Percentiles rank a stretch among this genome's conserved stretches.
These are phyloP conservation scores for Cladorhizidae sp. DNA, from an alignment of 37 sponge, comb jelly and placozoan genomes.

Conservation along the genomic window DNA sequence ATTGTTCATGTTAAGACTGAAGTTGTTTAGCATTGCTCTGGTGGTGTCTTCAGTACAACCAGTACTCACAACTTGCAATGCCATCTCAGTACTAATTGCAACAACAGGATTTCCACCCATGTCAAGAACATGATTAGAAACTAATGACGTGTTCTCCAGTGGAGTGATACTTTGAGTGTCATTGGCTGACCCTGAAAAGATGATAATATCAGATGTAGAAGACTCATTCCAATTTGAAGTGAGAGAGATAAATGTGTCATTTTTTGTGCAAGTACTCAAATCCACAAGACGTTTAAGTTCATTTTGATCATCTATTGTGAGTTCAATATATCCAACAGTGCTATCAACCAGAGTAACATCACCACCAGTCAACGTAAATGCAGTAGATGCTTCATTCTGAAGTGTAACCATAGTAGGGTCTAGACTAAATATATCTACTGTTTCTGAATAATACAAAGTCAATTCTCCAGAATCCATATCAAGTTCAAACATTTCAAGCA, in stretches of 20 bases:
- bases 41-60: slow-evolving; percentile 69
- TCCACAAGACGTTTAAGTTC: slow-evolving; percentile 76
- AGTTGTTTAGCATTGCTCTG: slow-evolving; percentile 61
- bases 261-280: slow-evolving; percentile 61
- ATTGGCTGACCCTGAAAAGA: slow-evolving; percentile 1
- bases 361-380: slow-evolving; percentile 65
- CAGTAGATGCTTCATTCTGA: slow-evolving; percentile 40
- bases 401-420: slow-evolving; percentile 68
- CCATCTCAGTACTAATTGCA: slow-evolving; percentile 17
- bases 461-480: slow-evolving; percentile 71
- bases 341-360: slow-evolving; percentile 38
- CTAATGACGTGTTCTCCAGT: not conserved
- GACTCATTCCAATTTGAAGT: not conserved
- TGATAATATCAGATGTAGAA: not conserved
- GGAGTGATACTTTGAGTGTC: slow-evolving; percentile 15
- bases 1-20: slow-evolving; percentile 77
- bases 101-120: slow-evolving; percentile 74
- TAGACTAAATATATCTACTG: slow-evolving; percentile 69
- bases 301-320: slow-evolving; percentile 75
- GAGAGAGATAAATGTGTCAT: slow-evolving; percentile 69
- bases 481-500: slow-evolving; percentile 60
- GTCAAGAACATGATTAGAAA: slow-evolving; percentile 62
- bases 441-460: slow-evolving; percentile 81
- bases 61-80: slow-evolving; percentile 18
- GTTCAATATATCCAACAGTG: slow-evolving; percentile 41